Base-by-base conservation (phyloP, 1,140 invertebrate genomes). In the Diabrotica undecimpunctata region DNA sequence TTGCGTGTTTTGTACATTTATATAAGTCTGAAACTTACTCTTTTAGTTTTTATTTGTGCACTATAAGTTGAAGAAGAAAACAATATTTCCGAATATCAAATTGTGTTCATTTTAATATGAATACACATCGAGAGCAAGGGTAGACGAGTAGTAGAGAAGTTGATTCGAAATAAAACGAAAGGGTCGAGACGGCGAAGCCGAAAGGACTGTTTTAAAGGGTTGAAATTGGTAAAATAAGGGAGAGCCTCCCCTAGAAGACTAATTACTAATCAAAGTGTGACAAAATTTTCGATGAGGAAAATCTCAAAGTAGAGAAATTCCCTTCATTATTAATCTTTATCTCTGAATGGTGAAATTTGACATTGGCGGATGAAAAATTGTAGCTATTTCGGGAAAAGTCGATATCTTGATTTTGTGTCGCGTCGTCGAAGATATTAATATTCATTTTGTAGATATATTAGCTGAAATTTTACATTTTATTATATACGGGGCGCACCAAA, bases 191-290 rank as follows among this genome's bases (percentile, higher is more conserved):
- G 53, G 8, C 61, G 36, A 46, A 46, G 41, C 41, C 41, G 41
- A 46, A 62, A 62, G 61, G 61, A 62, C 61, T 62, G 61, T 62
- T 62, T 62, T 62, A 70, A 76, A 76, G 74, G 74, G 74, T 76
- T 74, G 69, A 72, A 71, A 76, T 72, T 74, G 72, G 74, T 70
- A 71, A 72, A 76, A 74, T 74, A 68, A 74, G 73, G 72, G 74
- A 72, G 68, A 67, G 61, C 67, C 66, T 66, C 69, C 73, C 72
- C 69, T 68, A 72, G 70, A 68, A 74, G 70, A 70, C 74, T 76
- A 76, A 76, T 76, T 76, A 76, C 73, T 74, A 74, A 76, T 76
- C 74, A 76, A 76, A 76, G 74, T 74, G 72, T 74, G 74, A 76
- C 74, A 74, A 74, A 76, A 76, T 76, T 76, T 66, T 66, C 71